phyloP scores from a whole-genome alignment of 1,140 invertebrate species.

The Octopus sinensis region DNA sequence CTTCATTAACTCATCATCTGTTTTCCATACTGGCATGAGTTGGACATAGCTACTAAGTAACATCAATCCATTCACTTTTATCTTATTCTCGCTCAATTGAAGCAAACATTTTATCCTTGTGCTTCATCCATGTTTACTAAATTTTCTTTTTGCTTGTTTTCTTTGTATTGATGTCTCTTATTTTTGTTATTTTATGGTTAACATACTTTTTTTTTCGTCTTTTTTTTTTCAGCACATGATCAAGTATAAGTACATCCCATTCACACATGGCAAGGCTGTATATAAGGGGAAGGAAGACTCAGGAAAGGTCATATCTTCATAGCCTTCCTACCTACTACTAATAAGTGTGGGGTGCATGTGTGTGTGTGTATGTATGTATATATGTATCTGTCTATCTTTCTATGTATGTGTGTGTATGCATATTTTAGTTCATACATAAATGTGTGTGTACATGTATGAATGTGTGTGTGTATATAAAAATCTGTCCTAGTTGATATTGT shows the following conservation, averaged over 20 bases:
- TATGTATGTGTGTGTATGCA: background rate
- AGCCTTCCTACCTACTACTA: background rate
- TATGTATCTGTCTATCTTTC: background rate
- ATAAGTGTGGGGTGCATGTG: background rate
- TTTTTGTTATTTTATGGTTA: background rate
- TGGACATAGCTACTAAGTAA: too few relatives aligned
- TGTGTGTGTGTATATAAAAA: too few relatives aligned
- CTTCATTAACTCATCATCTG: too few relatives aligned
- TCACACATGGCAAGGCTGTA: conserved; percentile 94
- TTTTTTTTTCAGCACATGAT: conserved; percentile 91
- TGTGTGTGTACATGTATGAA: too few relatives aligned
- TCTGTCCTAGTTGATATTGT: too few relatives aligned
- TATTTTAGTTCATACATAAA: too few relatives aligned
- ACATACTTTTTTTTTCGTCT: background rate
- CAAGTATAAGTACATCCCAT: conserved; percentile 96
- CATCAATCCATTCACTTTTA: too few relatives aligned
- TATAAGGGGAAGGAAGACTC: conserved; percentile 63
- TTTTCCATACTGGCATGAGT: too few relatives aligned
- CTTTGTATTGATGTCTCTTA: background rate
- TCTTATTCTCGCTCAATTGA: too few relatives aligned
- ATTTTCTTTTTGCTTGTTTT: too few relatives aligned
- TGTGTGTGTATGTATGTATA: conserved; percentile 3
- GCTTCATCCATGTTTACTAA: too few relatives aligned
- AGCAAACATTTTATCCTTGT: too few relatives aligned
- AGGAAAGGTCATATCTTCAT: conserved; percentile 53